Conservation (phyloP, 2,888 invertebrate genomes). For the Sarcophaga caerulescens region DNA sequence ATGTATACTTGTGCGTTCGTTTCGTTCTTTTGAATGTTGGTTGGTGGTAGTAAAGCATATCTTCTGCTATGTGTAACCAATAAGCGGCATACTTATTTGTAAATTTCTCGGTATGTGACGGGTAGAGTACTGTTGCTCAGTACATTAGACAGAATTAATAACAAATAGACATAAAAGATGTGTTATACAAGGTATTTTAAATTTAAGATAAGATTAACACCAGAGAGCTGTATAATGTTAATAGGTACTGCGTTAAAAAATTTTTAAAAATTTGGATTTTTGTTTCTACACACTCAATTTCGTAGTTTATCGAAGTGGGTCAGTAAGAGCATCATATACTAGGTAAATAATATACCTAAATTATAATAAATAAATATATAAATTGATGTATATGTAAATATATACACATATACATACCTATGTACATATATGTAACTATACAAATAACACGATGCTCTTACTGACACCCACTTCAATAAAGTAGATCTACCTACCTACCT, state of each 20-base stretch:
- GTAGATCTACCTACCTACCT: no score
- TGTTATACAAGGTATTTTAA: conserved; percentile 71
- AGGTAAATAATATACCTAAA: no score
- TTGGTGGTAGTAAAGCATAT: conserved; percentile 19
- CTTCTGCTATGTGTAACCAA: conserved; percentile 68
- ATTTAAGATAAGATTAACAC: no score
- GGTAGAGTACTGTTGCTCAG: conserved; percentile 72
- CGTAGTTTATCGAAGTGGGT: neutral
- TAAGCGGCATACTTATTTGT: conserved; percentile 54
- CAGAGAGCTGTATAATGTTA: no score
- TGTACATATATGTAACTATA: neutral
- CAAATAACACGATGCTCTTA: neutral
- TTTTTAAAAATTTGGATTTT: no score
- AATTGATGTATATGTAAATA: neutral
- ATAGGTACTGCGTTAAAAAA: no score
- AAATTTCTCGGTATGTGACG: conserved; percentile 55
- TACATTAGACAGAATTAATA: conserved; percentile 71
- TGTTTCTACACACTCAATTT: no score
- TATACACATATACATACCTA: neutral
- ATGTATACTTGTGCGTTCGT: neutral
- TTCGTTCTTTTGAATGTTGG: conserved; percentile 1
- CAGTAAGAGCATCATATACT: neutral
- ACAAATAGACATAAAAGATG: conserved; percentile 72
- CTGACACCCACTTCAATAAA: no score
- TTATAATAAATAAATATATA: neutral